Percentiles rank a stretch among this genome's conserved stretches.
These are phyloP conservation scores for Tragelaphus strepsiceros DNA, from an alignment of 2,113 vertebrate species.

Conservation along the genomic window DNA sequence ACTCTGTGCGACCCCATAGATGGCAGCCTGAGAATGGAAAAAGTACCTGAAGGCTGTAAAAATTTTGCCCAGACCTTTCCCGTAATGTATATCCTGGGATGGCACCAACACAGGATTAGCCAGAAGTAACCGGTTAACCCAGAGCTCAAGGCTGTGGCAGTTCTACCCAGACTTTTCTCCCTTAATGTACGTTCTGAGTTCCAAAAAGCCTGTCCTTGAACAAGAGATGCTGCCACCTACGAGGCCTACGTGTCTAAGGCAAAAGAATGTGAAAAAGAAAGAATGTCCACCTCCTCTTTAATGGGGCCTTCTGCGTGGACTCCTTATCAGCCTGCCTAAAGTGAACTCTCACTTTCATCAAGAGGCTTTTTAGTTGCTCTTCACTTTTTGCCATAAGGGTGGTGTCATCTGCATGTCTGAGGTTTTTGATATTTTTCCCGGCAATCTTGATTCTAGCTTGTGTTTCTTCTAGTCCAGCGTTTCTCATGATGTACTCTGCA, in stretches of 20 bases:
- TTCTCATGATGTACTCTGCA: no score
- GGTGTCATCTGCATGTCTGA: no score
- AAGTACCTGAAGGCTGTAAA: neutral
- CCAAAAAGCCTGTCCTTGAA: neutral
- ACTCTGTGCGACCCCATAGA: no score
- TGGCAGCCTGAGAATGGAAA: neutral
- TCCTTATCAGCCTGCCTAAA: neutral
- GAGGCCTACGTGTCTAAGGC: neutral
- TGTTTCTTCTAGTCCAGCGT: no score
- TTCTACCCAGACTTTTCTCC: neutral
- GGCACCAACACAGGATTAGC: neutral
- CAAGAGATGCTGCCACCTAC: neutral
- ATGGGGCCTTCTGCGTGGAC: neutral
- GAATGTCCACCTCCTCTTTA: neutral
- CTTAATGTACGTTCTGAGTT: neutral
- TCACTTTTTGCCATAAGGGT: no score
- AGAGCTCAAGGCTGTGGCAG: neutral
- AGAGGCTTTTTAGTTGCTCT: no score
- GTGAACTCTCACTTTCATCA: neutral
- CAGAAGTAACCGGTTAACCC: neutral
- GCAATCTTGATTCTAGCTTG: no score
- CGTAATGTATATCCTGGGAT: neutral
- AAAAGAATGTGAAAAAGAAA: neutral
- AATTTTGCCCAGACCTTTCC: neutral
- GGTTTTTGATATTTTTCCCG: no score